Evolutionary conservation across 2,888 invertebrate species (phyloP).

Genomic region (Rotaria magnacalcarata): DNA sequence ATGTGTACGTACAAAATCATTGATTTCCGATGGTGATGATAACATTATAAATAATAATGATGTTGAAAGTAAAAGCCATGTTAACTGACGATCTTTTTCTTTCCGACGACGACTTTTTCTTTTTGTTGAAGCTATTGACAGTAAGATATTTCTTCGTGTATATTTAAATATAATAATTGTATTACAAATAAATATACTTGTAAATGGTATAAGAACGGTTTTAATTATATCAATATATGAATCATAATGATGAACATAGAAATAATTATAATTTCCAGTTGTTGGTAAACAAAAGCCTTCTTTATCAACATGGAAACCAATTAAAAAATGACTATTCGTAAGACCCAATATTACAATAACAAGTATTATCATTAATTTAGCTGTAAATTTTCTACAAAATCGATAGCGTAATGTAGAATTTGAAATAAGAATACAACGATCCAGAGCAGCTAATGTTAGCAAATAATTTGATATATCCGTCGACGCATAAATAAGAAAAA

Average conservation of each 20-base stretch:
- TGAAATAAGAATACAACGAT: conserved; percentile 5
- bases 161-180: not conserved
- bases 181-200: conserved; percentile 28
- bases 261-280: not conserved
- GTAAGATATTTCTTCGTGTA: not conserved
- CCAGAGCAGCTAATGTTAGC: conserved; percentile 6
- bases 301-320: conserved; percentile 19
- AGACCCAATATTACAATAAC: not conserved
- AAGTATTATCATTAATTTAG: not conserved
- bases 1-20: conserved; percentile 21
- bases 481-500: conserved; percentile 36
- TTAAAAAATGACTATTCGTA: not conserved
- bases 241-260: conserved; percentile 20
- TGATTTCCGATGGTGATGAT: conserved; percentile 7
- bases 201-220: conserved; percentile 17
- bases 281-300: not conserved
- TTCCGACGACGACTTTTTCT: not conserved
- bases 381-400: not conserved
- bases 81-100: conserved; percentile 37
- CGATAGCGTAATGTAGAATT: not conserved
- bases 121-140: not conserved
- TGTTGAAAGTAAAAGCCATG: not conserved
- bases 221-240: conserved; percentile 15
- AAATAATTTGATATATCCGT: conserved; percentile 35
- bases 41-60: not conserved